Percentiles rank a stretch among this genome's conserved stretches.
phyloP scores from a whole-genome alignment of 2,888 invertebrate genomes.

The Atherix ibis region DNA sequence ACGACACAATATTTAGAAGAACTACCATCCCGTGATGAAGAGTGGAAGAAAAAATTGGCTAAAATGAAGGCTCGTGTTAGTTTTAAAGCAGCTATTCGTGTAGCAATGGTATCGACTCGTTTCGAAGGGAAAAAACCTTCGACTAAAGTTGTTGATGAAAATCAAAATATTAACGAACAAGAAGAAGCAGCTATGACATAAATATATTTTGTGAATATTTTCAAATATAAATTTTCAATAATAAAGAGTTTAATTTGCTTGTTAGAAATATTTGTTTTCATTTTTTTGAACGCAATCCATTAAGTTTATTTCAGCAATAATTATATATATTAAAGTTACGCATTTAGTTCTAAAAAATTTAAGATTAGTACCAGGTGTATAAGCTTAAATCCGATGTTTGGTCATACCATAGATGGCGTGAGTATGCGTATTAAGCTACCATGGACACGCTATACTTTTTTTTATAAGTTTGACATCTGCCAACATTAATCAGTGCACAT shows the following conservation, averaged over 20 bases:
- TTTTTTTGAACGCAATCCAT: not conserved
- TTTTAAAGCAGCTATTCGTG: constrained; percentile 50
- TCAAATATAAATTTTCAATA: not conserved
- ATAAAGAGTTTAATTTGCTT: constrained; percentile 2
- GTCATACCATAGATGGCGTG: no score
- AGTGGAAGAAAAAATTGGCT: constrained; percentile 53
- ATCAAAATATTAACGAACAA: constrained; percentile 15
- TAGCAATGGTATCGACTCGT: constrained; percentile 37
- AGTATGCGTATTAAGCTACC: no score
- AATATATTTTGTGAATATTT: not conserved
- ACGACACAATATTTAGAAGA: constrained; percentile 45
- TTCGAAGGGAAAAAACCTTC: constrained; percentile 19
- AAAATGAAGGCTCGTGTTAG: constrained; percentile 46
- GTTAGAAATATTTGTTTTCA: not conserved
- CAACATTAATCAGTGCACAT: no score
- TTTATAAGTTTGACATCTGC: no score
- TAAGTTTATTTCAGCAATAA: not conserved
- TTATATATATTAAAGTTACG: not conserved
- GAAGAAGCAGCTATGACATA: not conserved
- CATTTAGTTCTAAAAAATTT: no score
- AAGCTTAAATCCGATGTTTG: no score
- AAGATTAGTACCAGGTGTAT: no score
- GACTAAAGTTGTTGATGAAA: constrained; percentile 11
- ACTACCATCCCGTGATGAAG: constrained; percentile 53
- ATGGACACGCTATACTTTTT: no score